Evolutionary conservation across 2,113 vertebrate species (phyloP).

Genomic region (Noturus placidus): DNA sequence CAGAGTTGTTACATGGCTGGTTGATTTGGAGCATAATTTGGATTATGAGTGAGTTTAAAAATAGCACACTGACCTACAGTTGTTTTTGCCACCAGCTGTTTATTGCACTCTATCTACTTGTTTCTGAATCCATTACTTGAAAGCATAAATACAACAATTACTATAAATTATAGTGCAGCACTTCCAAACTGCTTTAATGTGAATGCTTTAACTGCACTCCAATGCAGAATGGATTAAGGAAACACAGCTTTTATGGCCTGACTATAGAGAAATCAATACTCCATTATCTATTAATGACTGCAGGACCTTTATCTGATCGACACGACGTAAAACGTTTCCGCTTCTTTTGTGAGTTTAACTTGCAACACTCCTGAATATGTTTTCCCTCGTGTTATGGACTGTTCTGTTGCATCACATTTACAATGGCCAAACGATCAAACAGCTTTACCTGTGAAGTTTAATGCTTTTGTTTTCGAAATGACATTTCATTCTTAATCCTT

Average conservation of each 20-base stretch:
- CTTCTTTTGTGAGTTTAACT: background rate
- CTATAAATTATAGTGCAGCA: background rate
- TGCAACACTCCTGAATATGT: background rate
- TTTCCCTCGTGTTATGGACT: background rate
- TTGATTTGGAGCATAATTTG: too few relatives aligned
- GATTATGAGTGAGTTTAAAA: background rate
- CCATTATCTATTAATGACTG: constrained; percentile 31
- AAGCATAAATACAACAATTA: background rate
- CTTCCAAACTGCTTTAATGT: background rate
- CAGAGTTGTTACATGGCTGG: too few relatives aligned
- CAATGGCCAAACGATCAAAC: background rate
- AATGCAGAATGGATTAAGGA: constrained; percentile 2
- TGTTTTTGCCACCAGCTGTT: background rate
- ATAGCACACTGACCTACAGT: background rate
- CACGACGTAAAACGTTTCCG: constrained; percentile 5
- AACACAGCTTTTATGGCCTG: constrained; percentile 9
- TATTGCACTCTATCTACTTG: background rate
- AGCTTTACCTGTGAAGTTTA: too few relatives aligned
- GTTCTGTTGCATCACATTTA: background rate
- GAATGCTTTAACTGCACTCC: constrained; percentile 4
- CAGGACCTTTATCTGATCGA: background rate
- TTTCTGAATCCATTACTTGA: constrained; percentile 5
- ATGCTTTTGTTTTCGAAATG: background rate
- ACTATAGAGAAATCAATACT: constrained; percentile 30
- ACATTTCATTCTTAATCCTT: background rate